Evolutionary conservation across 2,797 vertebrate genomes (phyloP).

Genomic region (Sebastes steindachneri): DNA sequence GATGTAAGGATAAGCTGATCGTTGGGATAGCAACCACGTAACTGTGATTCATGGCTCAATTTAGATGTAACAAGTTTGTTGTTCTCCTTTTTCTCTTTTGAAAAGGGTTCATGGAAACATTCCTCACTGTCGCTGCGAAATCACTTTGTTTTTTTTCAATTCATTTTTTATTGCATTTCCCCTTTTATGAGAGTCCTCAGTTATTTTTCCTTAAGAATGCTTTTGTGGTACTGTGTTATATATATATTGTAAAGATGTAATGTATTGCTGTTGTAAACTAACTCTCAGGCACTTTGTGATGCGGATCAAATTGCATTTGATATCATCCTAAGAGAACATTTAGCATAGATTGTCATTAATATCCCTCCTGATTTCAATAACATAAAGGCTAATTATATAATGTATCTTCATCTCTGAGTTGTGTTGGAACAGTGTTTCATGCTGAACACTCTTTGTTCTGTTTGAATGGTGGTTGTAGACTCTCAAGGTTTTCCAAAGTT

Average conservation of each 20-base stretch:
- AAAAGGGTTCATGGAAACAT: not conserved
- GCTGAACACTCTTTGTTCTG: not conserved
- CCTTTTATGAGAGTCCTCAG: not conserved
- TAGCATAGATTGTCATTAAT: not conserved
- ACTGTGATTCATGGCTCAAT: not conserved
- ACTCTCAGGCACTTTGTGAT: not conserved
- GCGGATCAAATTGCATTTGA: not conserved
- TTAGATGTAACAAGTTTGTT: not conserved
- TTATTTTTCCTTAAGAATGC: not conserved
- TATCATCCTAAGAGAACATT: not conserved
- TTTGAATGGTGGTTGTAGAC: not conserved
- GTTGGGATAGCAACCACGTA: not conserved
- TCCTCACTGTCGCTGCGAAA: not conserved
- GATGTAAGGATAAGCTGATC: not conserved
- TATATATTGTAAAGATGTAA: not conserved
- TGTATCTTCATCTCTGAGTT: not conserved
- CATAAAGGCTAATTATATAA: not conserved
- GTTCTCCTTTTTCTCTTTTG: not conserved
- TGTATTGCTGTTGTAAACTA: not conserved
- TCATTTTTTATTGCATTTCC: not conserved
- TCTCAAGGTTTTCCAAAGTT: not conserved
- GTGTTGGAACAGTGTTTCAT: not conserved
- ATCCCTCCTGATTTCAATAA: not conserved
- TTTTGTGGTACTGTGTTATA: not conserved
- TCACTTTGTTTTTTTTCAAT: not conserved